phyloP scores from a whole-genome alignment of 2,888 invertebrate species.

The Disparrhopalites patrizii region DNA sequence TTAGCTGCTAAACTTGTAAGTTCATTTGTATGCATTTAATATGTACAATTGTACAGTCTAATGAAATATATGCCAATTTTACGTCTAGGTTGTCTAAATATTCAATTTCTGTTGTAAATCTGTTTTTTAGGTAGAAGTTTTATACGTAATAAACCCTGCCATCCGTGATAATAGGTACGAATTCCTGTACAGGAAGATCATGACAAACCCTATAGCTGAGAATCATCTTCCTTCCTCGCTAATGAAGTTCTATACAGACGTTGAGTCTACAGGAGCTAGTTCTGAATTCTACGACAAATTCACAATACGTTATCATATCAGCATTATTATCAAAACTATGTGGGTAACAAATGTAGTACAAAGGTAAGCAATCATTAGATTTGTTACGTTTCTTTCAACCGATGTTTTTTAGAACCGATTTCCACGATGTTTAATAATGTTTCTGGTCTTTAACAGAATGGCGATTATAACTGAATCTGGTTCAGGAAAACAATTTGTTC shows the following conservation, averaged over 20 bases:
- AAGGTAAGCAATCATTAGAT: conserved; percentile 55
- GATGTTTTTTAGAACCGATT: neutral
- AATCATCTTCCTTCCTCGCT: conserved; percentile 78
- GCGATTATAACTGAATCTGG: conserved; percentile 86
- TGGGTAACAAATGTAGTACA: conserved; percentile 84
- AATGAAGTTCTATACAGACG: conserved; percentile 98
- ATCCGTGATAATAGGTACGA: conserved; percentile 52
- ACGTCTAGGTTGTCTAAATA: neutral
- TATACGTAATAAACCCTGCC: conserved; percentile 54
- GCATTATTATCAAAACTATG: conserved; percentile 91
- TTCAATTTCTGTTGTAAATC: conserved; percentile 48
- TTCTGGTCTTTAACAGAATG: conserved; percentile 26
- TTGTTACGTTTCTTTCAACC: neutral
- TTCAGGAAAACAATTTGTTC: conserved; percentile 87
- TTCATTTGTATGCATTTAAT: too few relatives aligned
- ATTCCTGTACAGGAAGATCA: conserved; percentile 66
- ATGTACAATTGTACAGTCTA: too few relatives aligned
- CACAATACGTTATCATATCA: conserved; percentile 96
- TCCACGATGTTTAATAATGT: neutral
- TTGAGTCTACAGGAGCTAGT: conserved; percentile 95
- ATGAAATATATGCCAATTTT: too few relatives aligned
- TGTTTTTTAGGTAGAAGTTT: conserved; percentile 47
- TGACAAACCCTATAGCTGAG: conserved; percentile 81
- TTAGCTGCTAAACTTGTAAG: conserved; percentile 94
- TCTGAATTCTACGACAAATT: conserved; percentile 99